These are phyloP conservation scores for Istiophorus platypterus DNA, from an alignment of 2,113 vertebrate genomes.

Conservation along the genomic window DNA sequence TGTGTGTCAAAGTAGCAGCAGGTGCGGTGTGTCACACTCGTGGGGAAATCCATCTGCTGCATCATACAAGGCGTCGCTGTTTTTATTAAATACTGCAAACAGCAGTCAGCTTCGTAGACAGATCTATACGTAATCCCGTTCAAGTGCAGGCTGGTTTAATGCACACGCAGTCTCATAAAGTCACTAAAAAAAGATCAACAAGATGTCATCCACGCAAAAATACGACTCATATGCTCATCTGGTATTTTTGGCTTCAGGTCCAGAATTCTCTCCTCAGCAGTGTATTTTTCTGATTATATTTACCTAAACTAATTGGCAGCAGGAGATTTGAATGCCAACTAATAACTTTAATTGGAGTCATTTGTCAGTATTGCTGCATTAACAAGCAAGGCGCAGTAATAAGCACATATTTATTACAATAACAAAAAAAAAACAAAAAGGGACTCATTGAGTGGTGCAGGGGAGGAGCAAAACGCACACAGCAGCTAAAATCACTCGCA, in stretches of 20 bases:
- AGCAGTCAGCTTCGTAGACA: neutral
- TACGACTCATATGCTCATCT: neutral
- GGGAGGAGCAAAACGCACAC: conserved; percentile 4
- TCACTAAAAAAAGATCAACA: neutral
- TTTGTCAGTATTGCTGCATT: conserved; percentile 57
- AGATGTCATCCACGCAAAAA: neutral
- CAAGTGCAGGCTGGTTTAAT: conserved; percentile 1
- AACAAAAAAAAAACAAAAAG: conserved; percentile 40
- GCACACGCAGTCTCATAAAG: neutral
- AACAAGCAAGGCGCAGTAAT: conserved; percentile 40
- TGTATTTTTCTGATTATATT: conserved; percentile 56
- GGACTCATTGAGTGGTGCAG: conserved; percentile 15
- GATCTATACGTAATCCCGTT: neutral
- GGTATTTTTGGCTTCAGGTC: conserved; percentile 16
- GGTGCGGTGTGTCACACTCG: conserved; percentile 8
- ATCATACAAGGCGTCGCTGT: conserved; percentile 9
- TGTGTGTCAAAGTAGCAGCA: conserved; percentile 28
- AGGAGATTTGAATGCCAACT: conserved; percentile 42
- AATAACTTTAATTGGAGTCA: conserved; percentile 65
- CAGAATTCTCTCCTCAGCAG: conserved; percentile 4
- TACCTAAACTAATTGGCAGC: conserved; percentile 50
- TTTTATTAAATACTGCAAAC: neutral
- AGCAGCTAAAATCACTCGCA: conserved; percentile 13
- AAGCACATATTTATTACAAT: conserved; percentile 54
- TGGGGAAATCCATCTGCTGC: neutral